These are phyloP conservation scores for Zaprionus africanus DNA, from an alignment of 1,140 invertebrate species.

Conservation along the genomic window DNA sequence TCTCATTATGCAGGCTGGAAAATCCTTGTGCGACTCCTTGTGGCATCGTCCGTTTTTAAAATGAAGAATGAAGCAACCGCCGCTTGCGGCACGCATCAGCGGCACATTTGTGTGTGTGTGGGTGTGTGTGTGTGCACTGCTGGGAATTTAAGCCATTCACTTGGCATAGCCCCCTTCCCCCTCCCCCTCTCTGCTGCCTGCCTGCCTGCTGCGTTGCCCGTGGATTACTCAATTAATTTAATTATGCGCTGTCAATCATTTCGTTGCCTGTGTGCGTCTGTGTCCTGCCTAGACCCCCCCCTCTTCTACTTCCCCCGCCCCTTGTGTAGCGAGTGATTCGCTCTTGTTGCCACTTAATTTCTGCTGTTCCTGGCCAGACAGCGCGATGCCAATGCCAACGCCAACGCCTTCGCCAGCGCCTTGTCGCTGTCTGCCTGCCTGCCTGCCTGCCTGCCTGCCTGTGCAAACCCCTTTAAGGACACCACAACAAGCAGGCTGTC, in stretches of 20 bases:
- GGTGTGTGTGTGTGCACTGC: constrained; percentile 38
- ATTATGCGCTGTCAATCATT: constrained; percentile 85
- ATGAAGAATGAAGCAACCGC: constrained; percentile 46
- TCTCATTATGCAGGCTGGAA: constrained; percentile 68
- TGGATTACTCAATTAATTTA: constrained; percentile 85
- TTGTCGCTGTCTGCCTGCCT: constrained; percentile 1
- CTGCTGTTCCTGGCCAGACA: constrained; percentile 69
- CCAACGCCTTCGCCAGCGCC: constrained; percentile 12
- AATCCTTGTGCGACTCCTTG: constrained; percentile 25
- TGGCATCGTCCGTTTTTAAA: constrained; percentile 17
- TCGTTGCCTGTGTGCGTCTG: constrained; percentile 66
- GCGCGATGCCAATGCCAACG: constrained; percentile 12
- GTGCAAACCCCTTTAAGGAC: constrained; percentile 29
- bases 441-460: neutral
- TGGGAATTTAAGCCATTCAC: constrained; percentile 76
- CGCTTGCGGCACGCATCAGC: constrained; percentile 48
- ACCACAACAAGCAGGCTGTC: constrained; percentile 4
- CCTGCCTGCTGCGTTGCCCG: constrained; percentile 49
- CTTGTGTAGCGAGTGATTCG: constrained; percentile 64
- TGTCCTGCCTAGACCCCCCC: neutral
- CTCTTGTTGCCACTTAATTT: constrained; percentile 81
- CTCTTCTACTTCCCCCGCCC: neutral
- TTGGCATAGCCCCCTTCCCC: neutral
- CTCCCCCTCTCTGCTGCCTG: neutral
- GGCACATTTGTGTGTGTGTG: constrained; percentile 52